Conservation (phyloP, 2,797 vertebrate species). For the Setipinna tenuifilis region DNA sequence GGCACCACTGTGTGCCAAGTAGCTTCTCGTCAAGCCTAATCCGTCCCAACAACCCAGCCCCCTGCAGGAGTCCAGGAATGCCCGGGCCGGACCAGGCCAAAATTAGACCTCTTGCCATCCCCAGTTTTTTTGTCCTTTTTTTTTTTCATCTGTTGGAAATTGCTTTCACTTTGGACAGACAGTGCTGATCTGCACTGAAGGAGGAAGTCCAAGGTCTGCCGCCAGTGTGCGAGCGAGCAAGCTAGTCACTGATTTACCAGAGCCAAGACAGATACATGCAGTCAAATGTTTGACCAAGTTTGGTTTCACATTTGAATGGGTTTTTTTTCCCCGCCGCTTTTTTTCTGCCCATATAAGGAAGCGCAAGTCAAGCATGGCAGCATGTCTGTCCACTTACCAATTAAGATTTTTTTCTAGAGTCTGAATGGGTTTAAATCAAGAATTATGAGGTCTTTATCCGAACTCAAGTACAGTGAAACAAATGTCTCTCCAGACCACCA, state of each 20-base stretch:
- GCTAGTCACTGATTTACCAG: conserved; percentile 5
- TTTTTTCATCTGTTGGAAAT: neutral
- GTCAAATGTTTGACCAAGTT: conserved; percentile 15
- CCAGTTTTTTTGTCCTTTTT: neutral
- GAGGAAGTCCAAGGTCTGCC: neutral
- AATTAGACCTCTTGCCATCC: conserved; percentile 40
- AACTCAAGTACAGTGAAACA: neutral
- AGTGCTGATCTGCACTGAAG: neutral
- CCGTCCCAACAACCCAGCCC: conserved; percentile 39
- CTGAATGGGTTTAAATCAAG: neutral
- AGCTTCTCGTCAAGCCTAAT: conserved; percentile 38
- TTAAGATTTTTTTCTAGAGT: conserved; percentile 3
- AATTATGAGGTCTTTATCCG: neutral
- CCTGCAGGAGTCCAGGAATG: conserved; percentile 43
- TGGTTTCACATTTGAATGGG: neutral
- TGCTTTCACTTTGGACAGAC: neutral
- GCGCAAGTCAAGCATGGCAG: neutral
- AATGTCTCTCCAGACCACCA: neutral
- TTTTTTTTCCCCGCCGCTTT: neutral
- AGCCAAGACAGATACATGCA: neutral
- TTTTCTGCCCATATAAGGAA: conserved; percentile 17
- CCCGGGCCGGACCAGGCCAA: conserved; percentile 38
- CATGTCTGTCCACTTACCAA: neutral
- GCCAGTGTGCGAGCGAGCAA: neutral
- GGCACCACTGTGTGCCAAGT: conserved; percentile 21